These are phyloP conservation scores for Ranitomeya imitator DNA, from an alignment of 2,113 vertebrate genomes.

Conservation along the genomic window DNA sequence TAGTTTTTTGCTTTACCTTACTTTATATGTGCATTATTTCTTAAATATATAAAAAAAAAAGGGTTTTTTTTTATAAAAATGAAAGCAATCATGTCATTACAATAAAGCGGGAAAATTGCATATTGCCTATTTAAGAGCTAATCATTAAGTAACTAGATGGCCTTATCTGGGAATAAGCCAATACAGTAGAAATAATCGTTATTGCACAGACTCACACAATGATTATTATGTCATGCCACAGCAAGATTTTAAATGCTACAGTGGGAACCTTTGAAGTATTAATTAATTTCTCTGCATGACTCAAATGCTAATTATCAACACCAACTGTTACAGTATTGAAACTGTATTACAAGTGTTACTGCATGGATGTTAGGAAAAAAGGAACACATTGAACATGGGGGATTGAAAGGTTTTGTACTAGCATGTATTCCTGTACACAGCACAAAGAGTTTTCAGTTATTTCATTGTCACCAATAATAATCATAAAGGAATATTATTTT, in stretches of 20 bases:
- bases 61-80: not conserved
- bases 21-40: not conserved
- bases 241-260: slow-evolving; percentile 55
- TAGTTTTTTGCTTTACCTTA: no score
- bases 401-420: not conserved
- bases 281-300: slow-evolving; percentile 53
- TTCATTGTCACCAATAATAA: not conserved
- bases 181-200: slow-evolving; percentile 29
- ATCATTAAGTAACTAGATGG: slow-evolving; percentile 22
- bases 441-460: not conserved
- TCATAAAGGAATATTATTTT: not conserved
- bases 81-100: not conserved
- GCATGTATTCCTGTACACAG: not conserved
- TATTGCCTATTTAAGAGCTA: slow-evolving; percentile 10
- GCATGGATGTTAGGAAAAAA: not conserved
- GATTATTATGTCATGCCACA: slow-evolving; percentile 48
- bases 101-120: not conserved
- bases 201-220: slow-evolving; percentile 34
- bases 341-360: not conserved
- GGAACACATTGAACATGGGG: not conserved
- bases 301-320: slow-evolving; percentile 48
- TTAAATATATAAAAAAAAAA: not conserved
- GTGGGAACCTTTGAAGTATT: slow-evolving; percentile 45
- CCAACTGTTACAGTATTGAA: slow-evolving; percentile 43
- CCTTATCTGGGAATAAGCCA: not conserved